Evolutionary conservation across 1,140 invertebrate species (phyloP), one percentile per base, ranked within the genome.

Genomic region (Zaprionus kolodkinae): DNA sequence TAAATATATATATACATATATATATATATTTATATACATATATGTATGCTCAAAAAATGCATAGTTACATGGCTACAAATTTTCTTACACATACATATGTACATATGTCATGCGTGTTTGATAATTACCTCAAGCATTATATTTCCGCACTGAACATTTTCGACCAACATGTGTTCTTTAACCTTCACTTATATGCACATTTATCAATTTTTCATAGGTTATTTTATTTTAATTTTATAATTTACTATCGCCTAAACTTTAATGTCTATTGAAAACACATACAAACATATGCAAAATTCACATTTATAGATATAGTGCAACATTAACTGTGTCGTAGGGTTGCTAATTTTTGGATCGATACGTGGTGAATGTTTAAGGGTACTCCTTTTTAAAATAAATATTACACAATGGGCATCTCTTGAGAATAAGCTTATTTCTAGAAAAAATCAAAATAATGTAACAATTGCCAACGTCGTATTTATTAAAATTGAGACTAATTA

Each of bases 201-300:
- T 57, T 71, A 60, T 54, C 54, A 75, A 61, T 63, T 75, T 73
- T 75, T 62, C 60, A 64, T 67, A 57, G n/a, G 25, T 15, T 71
- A 27, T 71, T 63, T 62, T 50, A 50, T 59, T 59, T 63, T 43
- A 75, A 71, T 75, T 71, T 75, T 35, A 43, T 48, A 62, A 64
- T 54, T 71, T 75, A 54, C 52, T 70, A 70, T 52, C 64, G 72
- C 67, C 72, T 64, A 75, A 75, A 71, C 70, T 60, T 59, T 27
- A 64, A 70, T 71, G 72, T 48, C 72, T 75, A 75, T 71, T 64
- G 67, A 75, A 75, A 75, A 64, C 59, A 71, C 72, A 64, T 56
- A 54, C 63, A 50, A 21, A 52, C 50, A 70, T 63, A 40, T 33
- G 52, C 50, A 36, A 25, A 68, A 64, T 43, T 27, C 40, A 68